phyloP scores from a whole-genome alignment of 2,113 vertebrate species.

The Herpailurus yagouaroundi region DNA sequence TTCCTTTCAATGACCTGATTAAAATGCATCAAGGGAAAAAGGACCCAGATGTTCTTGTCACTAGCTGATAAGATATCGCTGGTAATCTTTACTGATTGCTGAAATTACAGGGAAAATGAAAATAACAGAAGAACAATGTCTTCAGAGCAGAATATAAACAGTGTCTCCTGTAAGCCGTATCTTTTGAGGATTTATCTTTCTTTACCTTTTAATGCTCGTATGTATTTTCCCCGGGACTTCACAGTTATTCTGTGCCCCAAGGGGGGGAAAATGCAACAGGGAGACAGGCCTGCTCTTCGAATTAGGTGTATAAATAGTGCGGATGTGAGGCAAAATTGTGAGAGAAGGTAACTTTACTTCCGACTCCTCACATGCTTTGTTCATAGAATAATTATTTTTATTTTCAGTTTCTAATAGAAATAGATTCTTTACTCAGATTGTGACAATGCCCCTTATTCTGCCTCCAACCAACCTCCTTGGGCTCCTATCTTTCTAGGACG shows the following conservation, averaged over 20 bases:
- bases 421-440: neutral
- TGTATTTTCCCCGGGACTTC: neutral
- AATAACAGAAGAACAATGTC: slow-evolving; percentile 38
- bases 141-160: neutral
- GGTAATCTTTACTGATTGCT: slow-evolving; percentile 27
- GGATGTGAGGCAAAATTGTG: neutral
- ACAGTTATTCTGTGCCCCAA: neutral
- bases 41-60: slow-evolving; percentile 60
- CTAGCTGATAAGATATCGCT: slow-evolving; percentile 57
- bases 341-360: neutral
- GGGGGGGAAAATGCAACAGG: neutral
- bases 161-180: neutral
- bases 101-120: neutral
- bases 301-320: neutral
- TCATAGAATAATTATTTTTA: neutral
- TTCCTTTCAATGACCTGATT: slow-evolving; percentile 71
- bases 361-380: neutral
- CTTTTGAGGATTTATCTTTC: neutral
- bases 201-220: neutral
- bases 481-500: neutral
- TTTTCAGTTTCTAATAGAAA: neutral
- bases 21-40: slow-evolving; percentile 48
- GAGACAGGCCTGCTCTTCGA: neutral
- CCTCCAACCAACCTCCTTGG: fast-evolving
- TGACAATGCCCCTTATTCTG: neutral